These are phyloP conservation scores for Enhydra lutris DNA, from an alignment of 2,113 vertebrate genomes.

Conservation along the genomic window DNA sequence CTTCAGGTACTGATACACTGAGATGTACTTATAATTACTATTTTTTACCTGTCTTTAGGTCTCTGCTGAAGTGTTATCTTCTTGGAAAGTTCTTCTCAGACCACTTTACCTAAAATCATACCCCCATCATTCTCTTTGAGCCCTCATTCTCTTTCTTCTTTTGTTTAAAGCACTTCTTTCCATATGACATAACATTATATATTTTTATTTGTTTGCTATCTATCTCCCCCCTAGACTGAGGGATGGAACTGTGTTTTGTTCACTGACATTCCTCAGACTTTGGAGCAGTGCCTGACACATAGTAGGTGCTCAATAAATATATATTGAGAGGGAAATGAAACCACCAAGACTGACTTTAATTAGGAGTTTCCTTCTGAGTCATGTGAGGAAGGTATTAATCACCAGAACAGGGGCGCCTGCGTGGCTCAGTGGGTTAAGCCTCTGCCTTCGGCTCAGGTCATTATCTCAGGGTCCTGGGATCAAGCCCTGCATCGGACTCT, in stretches of 20 bases:
- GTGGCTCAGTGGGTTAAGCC: no score
- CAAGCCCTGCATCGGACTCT: no score
- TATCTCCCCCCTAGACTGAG: not conserved
- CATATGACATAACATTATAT: not conserved
- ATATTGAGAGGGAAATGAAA: not conserved
- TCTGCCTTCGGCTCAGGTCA: no score
- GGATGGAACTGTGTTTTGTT: not conserved
- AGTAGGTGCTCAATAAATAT: not conserved
- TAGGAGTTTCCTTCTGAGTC: not conserved
- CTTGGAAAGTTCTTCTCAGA: not conserved
- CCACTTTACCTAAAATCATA: not conserved
- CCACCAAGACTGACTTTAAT: not conserved
- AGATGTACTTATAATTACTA: not conserved
- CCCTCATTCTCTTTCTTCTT: not conserved
- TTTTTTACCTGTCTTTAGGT: not conserved
- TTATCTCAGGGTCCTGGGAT: no score
- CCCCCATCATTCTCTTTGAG: not conserved
- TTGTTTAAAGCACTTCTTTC: not conserved
- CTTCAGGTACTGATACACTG: not conserved
- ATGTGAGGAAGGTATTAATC: not conserved
- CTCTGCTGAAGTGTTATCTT: not conserved
- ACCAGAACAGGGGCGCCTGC: not conserved
- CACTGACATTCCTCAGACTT: not conserved
- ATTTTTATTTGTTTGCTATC: not conserved
- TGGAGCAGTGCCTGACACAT: not conserved